phyloP scores from a whole-genome alignment of 2,113 vertebrate genomes.

The Polypterus bichir region DNA sequence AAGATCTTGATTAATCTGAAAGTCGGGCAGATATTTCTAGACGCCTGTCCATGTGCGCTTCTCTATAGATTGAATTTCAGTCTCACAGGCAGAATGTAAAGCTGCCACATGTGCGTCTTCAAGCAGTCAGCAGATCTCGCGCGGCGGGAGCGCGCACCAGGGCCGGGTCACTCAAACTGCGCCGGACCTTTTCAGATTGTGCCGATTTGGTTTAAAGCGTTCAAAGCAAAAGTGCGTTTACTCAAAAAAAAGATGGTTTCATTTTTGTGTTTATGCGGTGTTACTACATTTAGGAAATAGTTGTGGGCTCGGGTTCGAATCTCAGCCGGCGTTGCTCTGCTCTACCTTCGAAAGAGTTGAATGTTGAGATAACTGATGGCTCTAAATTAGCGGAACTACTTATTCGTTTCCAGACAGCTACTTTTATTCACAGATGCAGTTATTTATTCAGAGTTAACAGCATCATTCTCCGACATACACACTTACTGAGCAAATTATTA shows the following conservation, averaged over 20 bases:
- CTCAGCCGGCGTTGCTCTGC: background rate
- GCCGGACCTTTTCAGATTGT: background rate
- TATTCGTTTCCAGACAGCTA: too few relatives aligned
- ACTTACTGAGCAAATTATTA: too few relatives aligned
- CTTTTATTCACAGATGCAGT: too few relatives aligned
- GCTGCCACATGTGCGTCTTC: constrained; percentile 3
- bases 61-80: constrained; percentile 14
- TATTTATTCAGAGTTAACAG: too few relatives aligned
- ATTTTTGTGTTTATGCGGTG: background rate
- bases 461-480: too few relatives aligned
- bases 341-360: too few relatives aligned
- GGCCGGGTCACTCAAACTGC: too few relatives aligned
- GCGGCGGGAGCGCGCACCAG: background rate
- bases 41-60: background rate
- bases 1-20: constrained; percentile 6
- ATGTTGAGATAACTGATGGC: too few relatives aligned
- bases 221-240: background rate
- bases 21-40: constrained; percentile 5
- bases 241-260: background rate
- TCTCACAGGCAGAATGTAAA: constrained; percentile 13
- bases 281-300: background rate
- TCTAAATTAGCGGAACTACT: too few relatives aligned
- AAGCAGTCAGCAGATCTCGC: constrained; percentile 8
- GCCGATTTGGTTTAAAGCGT: background rate
- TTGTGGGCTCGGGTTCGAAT: background rate